Conservation (phyloP, 2,113 vertebrate genomes). For the Halcyon senegalensis region DNA sequence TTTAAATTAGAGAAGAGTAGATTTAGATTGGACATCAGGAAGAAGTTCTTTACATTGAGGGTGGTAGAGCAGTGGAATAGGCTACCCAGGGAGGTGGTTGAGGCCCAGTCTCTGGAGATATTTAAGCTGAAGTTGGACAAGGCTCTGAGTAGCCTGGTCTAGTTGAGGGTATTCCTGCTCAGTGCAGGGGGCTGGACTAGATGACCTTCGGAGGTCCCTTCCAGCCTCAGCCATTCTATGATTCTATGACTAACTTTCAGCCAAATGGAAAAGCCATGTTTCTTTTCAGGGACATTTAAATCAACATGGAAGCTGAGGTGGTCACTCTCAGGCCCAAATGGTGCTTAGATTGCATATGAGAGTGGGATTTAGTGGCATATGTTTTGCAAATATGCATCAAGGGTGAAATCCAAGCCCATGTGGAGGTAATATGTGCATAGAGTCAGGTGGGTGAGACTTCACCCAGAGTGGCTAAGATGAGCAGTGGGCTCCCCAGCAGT, state of each 20-base stretch:
- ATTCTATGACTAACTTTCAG: not conserved
- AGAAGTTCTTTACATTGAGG: too few species aligned
- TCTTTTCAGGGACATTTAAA: not conserved
- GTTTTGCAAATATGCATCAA: not conserved
- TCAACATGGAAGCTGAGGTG: not conserved
- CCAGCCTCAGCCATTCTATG: too few species aligned
- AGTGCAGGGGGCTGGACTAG: too few species aligned
- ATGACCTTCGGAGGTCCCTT: too few species aligned
- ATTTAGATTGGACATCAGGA: too few species aligned
- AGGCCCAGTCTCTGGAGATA: too few species aligned
- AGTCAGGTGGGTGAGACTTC: not conserved
- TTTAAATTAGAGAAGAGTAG: too few species aligned
- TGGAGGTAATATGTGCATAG: not conserved
- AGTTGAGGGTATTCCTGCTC: too few species aligned
- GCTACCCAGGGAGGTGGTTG: too few species aligned
- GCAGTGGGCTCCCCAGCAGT: not conserved
- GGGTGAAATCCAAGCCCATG: not conserved
- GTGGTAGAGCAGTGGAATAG: too few species aligned
- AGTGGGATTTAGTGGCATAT: not conserved
- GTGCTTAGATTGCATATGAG: not conserved
- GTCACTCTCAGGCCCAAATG: not conserved
- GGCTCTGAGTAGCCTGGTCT: too few species aligned
- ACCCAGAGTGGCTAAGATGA: accelerated
- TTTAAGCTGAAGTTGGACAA: too few species aligned
- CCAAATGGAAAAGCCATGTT: accelerated